Evolutionary conservation across 1,140 invertebrate species (phyloP).

Genomic region (Thaumatotibia leucotreta): DNA sequence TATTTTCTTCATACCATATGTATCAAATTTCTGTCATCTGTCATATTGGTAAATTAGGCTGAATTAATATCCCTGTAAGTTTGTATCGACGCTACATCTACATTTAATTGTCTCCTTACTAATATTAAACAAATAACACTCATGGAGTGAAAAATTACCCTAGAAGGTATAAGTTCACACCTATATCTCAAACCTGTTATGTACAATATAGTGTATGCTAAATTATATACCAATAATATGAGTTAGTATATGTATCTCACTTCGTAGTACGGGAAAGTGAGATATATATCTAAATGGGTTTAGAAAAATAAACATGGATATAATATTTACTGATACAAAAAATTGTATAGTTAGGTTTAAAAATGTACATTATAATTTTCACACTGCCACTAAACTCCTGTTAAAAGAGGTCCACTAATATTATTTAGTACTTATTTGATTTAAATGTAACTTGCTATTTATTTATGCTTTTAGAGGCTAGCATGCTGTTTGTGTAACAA

Average conservation of each 20-base stretch:
- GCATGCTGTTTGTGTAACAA: not conserved
- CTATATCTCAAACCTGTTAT: not conserved
- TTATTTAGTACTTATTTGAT: not conserved
- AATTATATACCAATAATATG: not conserved
- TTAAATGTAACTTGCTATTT: not conserved
- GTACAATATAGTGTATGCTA: not conserved
- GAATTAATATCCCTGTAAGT: not conserved
- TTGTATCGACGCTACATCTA: not conserved
- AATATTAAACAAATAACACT: not conserved
- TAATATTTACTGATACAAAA: not conserved
- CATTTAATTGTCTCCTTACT: not conserved
- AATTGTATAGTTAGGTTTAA: not conserved
- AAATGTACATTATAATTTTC: not conserved
- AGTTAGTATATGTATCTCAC: no score
- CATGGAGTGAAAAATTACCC: not conserved
- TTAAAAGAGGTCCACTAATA: not conserved
- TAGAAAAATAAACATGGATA: not conserved
- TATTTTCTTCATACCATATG: not conserved
- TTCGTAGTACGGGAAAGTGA: not conserved
- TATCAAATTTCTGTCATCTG: not conserved
- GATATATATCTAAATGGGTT: not conserved
- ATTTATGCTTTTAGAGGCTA: not conserved
- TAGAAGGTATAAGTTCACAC: not conserved
- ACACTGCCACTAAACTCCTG: not conserved
- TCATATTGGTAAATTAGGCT: not conserved